Base-by-base conservation (phyloP, 2,797 vertebrate genomes). In the Tapera naevia region DNA sequence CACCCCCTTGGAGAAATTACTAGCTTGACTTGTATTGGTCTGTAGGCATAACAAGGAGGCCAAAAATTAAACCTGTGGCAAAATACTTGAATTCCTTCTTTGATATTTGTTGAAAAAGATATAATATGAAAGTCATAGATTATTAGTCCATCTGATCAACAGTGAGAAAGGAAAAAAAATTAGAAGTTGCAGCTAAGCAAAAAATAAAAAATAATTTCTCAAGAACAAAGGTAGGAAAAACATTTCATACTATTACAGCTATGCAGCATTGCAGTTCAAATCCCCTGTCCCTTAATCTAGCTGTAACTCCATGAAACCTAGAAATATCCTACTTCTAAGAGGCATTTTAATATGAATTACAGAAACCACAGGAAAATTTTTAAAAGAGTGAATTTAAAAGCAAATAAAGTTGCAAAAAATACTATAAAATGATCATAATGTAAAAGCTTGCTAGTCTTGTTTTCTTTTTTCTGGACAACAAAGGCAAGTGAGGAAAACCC, bases 1-100 rank as follows among this genome's bases (percentile, higher is more conserved):
- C 69, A 78, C 13, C 24, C 53, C 93, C 82, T 58, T 86, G 76
- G 88, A 95, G 88, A 91, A 94, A 86, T 86, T 3, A 85, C 69
- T 89, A 50, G 69, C 83, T 82, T 93, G 74, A 54, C 82, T 86
- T 91, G 58, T 60, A 86, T 89, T 94, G 70, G 80, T 91, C 80
- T 89, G n/a, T 76, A 88, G 80, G 83, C 62, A 24, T 86, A 80
- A 72, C 62, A 91, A 56, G 62, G 43, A 78, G 53, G 56, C 66
- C 46, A 83, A 75, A 86, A 80, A 56, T 69, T 81, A 97, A 94
- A 89, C 87, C 85, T 81, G 60, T 88, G 80, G 66, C 73, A 41
- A 48, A 48, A 88, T 50, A 75, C 51, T 28, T 53, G 51, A 12
- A 53, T 53, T 53, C 27, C 27, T 53, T 28, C 27, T 53, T 53